A percentile compares a stretch with the other conserved stretches of the same genome.
phyloP scores from a whole-genome alignment of 2,797 vertebrate genomes.

The Hirundo rustica region DNA sequence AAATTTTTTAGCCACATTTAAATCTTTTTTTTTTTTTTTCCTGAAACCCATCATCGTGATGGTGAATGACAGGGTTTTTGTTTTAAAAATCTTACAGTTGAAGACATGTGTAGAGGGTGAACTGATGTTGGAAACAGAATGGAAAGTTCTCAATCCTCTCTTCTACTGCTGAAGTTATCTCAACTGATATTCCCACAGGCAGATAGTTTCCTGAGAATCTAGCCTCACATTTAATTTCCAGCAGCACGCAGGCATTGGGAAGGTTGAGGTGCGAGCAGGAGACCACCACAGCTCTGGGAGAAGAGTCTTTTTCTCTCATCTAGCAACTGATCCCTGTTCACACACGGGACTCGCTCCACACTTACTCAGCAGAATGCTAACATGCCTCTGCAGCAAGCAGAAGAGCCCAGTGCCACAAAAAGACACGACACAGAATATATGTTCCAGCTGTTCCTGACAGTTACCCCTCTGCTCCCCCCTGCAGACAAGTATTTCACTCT shows the following conservation, averaged over 20 bases:
- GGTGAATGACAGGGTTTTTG: background rate
- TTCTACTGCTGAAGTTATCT: background rate
- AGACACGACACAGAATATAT: conserved; percentile 40
- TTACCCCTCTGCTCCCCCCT: background rate
- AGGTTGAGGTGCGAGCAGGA: background rate
- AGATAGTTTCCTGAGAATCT: background rate
- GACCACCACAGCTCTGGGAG: background rate
- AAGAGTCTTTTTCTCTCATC: conserved; percentile 40
- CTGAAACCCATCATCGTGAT: background rate
- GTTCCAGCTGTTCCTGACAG: conserved; percentile 65
- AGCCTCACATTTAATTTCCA: background rate
- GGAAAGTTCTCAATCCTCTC: background rate
- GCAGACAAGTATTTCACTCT: conserved; percentile 25
- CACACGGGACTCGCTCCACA: background rate
- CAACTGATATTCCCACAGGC: background rate
- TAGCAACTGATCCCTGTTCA: conserved; percentile 49
- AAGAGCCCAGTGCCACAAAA: conserved; percentile 30
- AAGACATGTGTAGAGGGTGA: background rate
- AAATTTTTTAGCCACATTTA: background rate
- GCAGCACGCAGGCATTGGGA: accelerated
- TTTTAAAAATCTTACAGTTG: background rate
- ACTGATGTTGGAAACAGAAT: background rate
- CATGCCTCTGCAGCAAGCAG: conserved; percentile 43
- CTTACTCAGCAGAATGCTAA: conserved; percentile 68
- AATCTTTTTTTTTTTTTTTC: background rate